These are phyloP conservation scores for Sinelater perroti DNA, from an alignment of 2,888 invertebrate genomes.

Conservation along the genomic window DNA sequence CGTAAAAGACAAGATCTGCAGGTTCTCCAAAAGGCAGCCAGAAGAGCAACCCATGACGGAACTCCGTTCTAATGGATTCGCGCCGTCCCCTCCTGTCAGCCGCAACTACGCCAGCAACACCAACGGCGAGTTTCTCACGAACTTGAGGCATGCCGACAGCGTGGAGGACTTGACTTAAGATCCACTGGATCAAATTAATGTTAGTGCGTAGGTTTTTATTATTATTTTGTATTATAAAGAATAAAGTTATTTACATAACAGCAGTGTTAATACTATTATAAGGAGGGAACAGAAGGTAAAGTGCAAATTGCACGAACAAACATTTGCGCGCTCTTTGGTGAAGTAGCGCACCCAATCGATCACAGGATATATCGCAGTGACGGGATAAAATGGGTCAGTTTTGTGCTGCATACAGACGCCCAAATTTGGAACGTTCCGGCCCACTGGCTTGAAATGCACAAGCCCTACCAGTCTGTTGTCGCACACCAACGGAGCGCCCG, in stretches of 20 bases:
- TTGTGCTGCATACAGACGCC: not conserved
- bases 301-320: too few relatives aligned
- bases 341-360: not conserved
- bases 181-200: too few relatives aligned
- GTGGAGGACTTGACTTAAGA: constrained; percentile 5
- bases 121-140: constrained; percentile 1
- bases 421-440: not conserved
- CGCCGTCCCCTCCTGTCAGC: too few relatives aligned
- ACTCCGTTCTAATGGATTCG: not conserved
- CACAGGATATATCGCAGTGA: not conserved
- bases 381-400: not conserved
- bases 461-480: not conserved
- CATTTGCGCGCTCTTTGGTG: not conserved
- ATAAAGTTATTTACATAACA: not conserved
- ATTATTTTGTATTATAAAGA: not conserved
- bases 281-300: too few relatives aligned
- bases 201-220: not conserved
- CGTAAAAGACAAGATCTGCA: constrained; percentile 26
- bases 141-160: constrained; percentile 1
- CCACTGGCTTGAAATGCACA: not conserved
- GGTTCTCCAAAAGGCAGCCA: not conserved
- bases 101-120: not conserved
- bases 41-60: not conserved
- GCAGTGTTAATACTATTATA: not conserved
- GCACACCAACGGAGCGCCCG: constrained; percentile 3